Percentiles rank a stretch among this genome's conserved stretches.
These are phyloP conservation scores for Spodoptera litura DNA, from an alignment of 1,140 invertebrate genomes.

Conservation along the genomic window DNA sequence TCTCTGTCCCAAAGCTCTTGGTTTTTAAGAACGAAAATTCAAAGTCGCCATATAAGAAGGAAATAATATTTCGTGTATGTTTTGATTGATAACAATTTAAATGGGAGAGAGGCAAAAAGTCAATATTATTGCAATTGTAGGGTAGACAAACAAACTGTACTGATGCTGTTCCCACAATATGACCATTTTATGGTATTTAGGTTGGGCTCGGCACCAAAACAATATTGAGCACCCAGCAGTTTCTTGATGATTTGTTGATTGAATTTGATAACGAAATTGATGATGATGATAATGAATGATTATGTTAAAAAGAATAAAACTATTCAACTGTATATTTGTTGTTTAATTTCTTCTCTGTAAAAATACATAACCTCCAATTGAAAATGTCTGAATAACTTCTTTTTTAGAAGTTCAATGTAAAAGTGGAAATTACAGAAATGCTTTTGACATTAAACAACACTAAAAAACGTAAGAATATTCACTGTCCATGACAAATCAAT, in stretches of 20 bases:
- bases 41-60: constrained; percentile 16
- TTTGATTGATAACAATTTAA: background rate
- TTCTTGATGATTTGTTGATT: background rate
- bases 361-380: background rate
- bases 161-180: constrained; percentile 24
- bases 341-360: background rate
- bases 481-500: constrained; percentile 9
- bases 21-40: constrained; percentile 5
- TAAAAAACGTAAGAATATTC: background rate
- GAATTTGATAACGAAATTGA: constrained; percentile 1
- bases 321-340: constrained; percentile 10
- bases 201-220: constrained; percentile 10
- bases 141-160: constrained; percentile 5
- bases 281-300: constrained; percentile 5
- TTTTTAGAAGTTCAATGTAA: constrained; percentile 7
- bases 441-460: background rate
- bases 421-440: constrained; percentile 4
- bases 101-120: background rate
- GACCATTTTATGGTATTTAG: constrained; percentile 2
- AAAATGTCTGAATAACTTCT: background rate
- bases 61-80: constrained; percentile 35
- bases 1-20: background rate
- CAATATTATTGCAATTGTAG: constrained; percentile 12
- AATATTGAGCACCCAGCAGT: background rate
- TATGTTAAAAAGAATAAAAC: background rate